A percentile compares a stretch with the other conserved stretches of the same genome.
These are phyloP conservation scores for human (Homo sapiens) DNA, from an alignment of 2,113 vertebrate species.

Conservation along the genomic window DNA sequence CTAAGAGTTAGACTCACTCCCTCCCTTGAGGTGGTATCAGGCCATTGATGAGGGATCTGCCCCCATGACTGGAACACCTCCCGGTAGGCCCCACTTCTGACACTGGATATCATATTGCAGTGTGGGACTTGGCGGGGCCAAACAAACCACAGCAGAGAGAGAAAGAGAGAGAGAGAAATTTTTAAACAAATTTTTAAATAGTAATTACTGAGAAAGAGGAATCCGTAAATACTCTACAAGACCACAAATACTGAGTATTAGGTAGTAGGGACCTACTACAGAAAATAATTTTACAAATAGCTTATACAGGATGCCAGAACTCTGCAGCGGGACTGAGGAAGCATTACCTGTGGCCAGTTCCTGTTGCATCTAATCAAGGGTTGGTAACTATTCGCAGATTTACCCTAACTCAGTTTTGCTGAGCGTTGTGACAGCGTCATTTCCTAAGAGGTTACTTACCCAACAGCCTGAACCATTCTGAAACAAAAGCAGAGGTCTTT, in stretches of 20 bases:
- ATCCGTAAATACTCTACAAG: background rate
- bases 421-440: background rate
- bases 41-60: too few species aligned
- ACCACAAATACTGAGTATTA: background rate
- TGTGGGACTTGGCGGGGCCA: too few species aligned
- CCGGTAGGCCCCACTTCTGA: too few species aligned
- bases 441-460: background rate
- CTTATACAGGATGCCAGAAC: background rate
- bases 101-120: too few species aligned
- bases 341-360: background rate
- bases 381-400: background rate
- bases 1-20: too few species aligned
- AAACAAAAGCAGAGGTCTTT: background rate
- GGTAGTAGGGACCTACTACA: background rate
- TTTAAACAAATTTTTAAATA: background rate
- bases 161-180: too few species aligned
- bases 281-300: background rate
- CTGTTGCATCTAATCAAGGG: fast-evolving
- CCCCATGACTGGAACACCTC: too few species aligned
- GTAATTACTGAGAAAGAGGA: background rate
- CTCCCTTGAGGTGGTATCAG: too few species aligned
- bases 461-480: background rate
- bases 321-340: fast-evolving
- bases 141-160: too few species aligned
- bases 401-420: background rate